phyloP scores from a whole-genome alignment of 2,888 invertebrate genomes.

The Listrodromus nycthemerus region DNA sequence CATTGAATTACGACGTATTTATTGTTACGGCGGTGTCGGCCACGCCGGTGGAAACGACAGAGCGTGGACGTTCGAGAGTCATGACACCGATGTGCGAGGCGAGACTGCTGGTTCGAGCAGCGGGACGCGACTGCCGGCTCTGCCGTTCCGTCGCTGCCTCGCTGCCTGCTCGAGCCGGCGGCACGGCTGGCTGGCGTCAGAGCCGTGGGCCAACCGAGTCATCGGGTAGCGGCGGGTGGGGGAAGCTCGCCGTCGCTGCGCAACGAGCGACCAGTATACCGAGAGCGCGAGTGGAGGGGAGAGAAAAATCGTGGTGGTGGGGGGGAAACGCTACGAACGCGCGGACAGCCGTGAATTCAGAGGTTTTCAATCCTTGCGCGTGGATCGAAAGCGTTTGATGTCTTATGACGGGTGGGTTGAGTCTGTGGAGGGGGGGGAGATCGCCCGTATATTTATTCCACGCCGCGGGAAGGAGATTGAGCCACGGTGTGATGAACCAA shows the following conservation, averaged over 20 bases:
- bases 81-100: slow-evolving; percentile 56
- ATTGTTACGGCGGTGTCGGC: slow-evolving; percentile 26
- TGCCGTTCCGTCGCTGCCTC: slow-evolving; percentile 1
- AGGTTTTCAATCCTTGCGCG: slow-evolving; percentile 54
- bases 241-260: slow-evolving; percentile 52
- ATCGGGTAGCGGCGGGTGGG: slow-evolving; percentile 48
- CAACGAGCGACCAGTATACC: slow-evolving; percentile 20
- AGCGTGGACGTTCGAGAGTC: slow-evolving; percentile 46
- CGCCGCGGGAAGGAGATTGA: slow-evolving; percentile 27
- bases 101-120: slow-evolving; percentile 50
- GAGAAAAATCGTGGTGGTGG: not conserved
- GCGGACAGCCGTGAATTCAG: slow-evolving; percentile 42
- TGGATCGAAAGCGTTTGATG: slow-evolving; percentile 9
- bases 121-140: slow-evolving; percentile 29
- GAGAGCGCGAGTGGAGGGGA: slow-evolving; percentile 31
- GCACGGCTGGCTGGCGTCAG: slow-evolving; percentile 39
- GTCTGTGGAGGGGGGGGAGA: too few species aligned
- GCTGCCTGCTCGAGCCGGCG: slow-evolving; percentile 43
- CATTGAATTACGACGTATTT: not conserved
- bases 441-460: slow-evolving; percentile 51
- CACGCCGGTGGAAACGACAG: slow-evolving; percentile 5
- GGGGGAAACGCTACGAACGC: slow-evolving; percentile 1
- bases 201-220: slow-evolving; percentile 64
- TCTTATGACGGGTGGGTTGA: not conserved
- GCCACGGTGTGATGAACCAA: slow-evolving; percentile 49